phyloP scores from a whole-genome alignment of 2,113 vertebrate genomes.

The Potamarius usumacintae region DNA sequence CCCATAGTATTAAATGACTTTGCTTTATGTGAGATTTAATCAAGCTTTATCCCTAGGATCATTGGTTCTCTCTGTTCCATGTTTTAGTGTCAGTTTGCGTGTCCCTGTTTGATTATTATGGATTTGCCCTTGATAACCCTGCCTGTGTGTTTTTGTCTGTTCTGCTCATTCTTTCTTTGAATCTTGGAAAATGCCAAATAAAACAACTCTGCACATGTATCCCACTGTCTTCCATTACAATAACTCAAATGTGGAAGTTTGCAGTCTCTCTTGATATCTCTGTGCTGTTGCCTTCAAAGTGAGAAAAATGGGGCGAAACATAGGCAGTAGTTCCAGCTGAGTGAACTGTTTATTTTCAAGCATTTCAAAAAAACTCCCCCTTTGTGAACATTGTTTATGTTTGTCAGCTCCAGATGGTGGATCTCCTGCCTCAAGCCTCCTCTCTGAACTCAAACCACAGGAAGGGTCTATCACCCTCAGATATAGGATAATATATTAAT shows the following conservation, averaged over 20 bases:
- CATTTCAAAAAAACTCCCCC: slow-evolving; percentile 35
- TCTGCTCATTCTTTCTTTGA: not conserved
- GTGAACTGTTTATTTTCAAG: slow-evolving; percentile 48
- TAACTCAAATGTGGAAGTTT: slow-evolving; percentile 15
- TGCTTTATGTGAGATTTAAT: slow-evolving; percentile 22
- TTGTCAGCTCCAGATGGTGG: slow-evolving; percentile 52
- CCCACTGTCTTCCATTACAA: slow-evolving; percentile 6
- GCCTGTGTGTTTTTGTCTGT: not conserved
- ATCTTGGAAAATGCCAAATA: not conserved
- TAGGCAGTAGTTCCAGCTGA: slow-evolving; percentile 42
- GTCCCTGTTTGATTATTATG: slow-evolving; percentile 13
- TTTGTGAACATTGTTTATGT: slow-evolving; percentile 54
- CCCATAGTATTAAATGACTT: slow-evolving; percentile 14
- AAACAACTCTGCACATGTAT: slow-evolving; percentile 15
- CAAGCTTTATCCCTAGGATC: slow-evolving; percentile 14
- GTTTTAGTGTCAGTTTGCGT: slow-evolving; percentile 16
- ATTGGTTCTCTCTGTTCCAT: slow-evolving; percentile 13
- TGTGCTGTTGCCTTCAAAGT: slow-evolving; percentile 34
- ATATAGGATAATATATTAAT: slow-evolving; percentile 3
- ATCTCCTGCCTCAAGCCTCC: slow-evolving; percentile 41
- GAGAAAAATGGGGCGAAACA: slow-evolving; percentile 37
- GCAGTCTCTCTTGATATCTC: slow-evolving; percentile 24
- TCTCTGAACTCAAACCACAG: slow-evolving; percentile 41
- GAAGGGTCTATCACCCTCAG: not conserved
- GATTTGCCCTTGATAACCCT: slow-evolving; percentile 11